Percentiles rank a stretch among this genome's conserved stretches.
These are phyloP conservation scores for Chouioia cunea DNA, from an alignment of 2,888 invertebrate genomes.

Conservation along the genomic window DNA sequence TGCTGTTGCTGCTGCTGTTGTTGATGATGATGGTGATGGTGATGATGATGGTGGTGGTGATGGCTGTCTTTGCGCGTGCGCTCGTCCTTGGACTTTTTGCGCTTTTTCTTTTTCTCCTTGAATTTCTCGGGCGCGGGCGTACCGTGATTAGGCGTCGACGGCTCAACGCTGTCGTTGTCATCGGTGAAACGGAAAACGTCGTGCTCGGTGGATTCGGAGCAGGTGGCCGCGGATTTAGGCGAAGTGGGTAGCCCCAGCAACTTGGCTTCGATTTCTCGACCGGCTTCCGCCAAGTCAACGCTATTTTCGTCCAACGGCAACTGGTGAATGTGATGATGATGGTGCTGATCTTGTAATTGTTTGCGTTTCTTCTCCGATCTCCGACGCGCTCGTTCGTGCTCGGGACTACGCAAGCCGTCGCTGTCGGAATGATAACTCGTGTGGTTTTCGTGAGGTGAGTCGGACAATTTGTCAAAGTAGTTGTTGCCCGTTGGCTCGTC, in stretches of 20 bases:
- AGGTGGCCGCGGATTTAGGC: slow-evolving; percentile 70
- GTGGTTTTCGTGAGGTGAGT: slow-evolving; percentile 59
- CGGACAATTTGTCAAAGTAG: slow-evolving; percentile 60
- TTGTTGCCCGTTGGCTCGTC: slow-evolving; percentile 62
- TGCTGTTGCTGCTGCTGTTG: too few relatives aligned
- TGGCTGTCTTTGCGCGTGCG: slow-evolving; percentile 78
- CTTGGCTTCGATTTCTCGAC: slow-evolving; percentile 85
- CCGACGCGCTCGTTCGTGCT: slow-evolving; percentile 63
- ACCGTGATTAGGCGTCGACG: slow-evolving; percentile 64
- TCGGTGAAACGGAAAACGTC: slow-evolving; percentile 76
- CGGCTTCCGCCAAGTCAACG: slow-evolving; percentile 84
- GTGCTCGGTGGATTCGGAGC: slow-evolving; percentile 63
- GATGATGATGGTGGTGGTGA: slow-evolving; percentile 75
- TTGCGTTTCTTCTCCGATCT: slow-evolving; percentile 66
- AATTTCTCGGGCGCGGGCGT: slow-evolving; percentile 69
- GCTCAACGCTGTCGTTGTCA: slow-evolving; percentile 72
- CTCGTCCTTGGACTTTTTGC: slow-evolving; percentile 86
- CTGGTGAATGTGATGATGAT: slow-evolving; percentile 60
- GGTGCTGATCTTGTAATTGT: slow-evolving; percentile 59
- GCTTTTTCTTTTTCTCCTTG: slow-evolving; percentile 87
- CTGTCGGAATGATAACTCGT: slow-evolving; percentile 72
- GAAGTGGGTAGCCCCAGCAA: slow-evolving; percentile 77
- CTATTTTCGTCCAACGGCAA: slow-evolving; percentile 81
- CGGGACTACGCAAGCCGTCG: slow-evolving; percentile 63
- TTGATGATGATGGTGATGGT: slow-evolving; percentile 59